Evolutionary conservation across 2,888 invertebrate species (phyloP).

Genomic region (Deroplatys truncata): DNA sequence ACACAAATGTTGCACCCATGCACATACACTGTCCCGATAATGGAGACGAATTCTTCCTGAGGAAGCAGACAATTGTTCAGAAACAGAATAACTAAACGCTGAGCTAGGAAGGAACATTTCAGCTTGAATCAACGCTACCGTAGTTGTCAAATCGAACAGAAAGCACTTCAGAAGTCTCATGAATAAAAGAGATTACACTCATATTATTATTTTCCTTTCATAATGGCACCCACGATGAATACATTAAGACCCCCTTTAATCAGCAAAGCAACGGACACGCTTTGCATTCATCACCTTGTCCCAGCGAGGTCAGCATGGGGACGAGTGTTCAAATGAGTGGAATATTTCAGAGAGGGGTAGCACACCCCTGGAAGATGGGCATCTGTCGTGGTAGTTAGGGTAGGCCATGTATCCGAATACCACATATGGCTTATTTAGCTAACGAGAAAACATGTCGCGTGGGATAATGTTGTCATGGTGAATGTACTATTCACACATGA

Average conservation of each 20-base stretch:
- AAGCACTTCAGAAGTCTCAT: neutral
- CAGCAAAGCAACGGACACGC: neutral
- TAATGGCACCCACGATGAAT: neutral
- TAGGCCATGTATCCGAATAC: neutral
- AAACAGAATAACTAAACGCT: no score
- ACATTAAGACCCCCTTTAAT: neutral
- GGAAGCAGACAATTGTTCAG: no score
- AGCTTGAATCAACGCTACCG: no score
- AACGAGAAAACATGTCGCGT: neutral
- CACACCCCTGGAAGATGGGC: neutral
- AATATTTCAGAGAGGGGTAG: neutral
- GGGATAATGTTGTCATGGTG: neutral
- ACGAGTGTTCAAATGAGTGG: neutral
- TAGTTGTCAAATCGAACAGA: neutral
- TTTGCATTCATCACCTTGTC: neutral
- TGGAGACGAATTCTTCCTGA: no score
- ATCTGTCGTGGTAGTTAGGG: neutral
- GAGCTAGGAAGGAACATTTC: no score
- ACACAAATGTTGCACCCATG: no score
- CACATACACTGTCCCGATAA: no score
- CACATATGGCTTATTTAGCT: constrained; percentile 12
- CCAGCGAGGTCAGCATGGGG: neutral
- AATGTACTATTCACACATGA: neutral
- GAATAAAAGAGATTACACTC: neutral
- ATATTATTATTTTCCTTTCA: neutral